These are phyloP conservation scores for Lobophora halterata DNA, from an alignment of 2,888 invertebrate genomes.

Conservation along the genomic window DNA sequence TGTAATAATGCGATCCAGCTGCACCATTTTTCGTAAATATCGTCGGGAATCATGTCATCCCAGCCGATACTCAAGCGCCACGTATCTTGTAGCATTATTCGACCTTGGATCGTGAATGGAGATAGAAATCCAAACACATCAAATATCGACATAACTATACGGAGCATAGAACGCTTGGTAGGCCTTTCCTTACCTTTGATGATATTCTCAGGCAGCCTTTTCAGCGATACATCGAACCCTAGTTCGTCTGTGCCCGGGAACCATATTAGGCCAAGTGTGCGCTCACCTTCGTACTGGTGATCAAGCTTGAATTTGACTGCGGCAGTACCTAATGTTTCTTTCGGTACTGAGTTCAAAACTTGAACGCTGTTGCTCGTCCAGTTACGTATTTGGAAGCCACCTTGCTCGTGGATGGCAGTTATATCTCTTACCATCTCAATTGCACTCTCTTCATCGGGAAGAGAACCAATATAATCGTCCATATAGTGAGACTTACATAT, in stretches of 20 bases:
- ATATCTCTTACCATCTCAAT: constrained; percentile 21
- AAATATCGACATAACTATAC: constrained; percentile 31
- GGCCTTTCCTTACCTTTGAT: constrained; percentile 21
- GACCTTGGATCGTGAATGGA: constrained; percentile 32
- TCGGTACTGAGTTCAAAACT: constrained; percentile 27
- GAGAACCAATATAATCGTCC: constrained; percentile 26
- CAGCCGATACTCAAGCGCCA: no score
- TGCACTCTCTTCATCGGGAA: constrained; percentile 20
- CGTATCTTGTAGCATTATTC: constrained; percentile 32
- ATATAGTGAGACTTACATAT: neutral
- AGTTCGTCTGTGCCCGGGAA: constrained; percentile 28
- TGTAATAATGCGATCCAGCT: no score
- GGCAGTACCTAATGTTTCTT: constrained; percentile 19
- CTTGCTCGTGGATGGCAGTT: constrained; percentile 25
- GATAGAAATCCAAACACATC: constrained; percentile 31
- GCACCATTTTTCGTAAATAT: no score
- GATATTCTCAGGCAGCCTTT: constrained; percentile 18
- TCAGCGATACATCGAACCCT: constrained; percentile 29
- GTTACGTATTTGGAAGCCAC: constrained; percentile 34
- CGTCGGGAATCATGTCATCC: no score
- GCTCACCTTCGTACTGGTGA: constrained; percentile 21
- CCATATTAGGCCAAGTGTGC: constrained; percentile 34
- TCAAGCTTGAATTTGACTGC: constrained; percentile 29
- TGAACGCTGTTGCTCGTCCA: constrained; percentile 30
- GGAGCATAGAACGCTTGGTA: constrained; percentile 27